Conservation (phyloP, 2,797 vertebrate species). For the Nyctalus aviator region DNA sequence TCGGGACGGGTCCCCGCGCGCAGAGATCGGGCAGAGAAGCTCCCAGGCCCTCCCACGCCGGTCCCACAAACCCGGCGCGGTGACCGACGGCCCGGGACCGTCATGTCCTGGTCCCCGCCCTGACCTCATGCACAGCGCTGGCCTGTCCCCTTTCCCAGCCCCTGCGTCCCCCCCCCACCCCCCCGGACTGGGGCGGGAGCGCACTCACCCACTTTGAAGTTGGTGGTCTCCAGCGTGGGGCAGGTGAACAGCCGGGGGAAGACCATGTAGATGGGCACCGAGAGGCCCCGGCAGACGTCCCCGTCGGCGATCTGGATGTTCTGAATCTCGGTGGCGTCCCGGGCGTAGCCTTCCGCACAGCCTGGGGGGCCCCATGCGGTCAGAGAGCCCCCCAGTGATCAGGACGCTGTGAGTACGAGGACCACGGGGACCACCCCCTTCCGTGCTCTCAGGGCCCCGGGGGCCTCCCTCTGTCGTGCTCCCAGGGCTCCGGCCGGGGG, state of each 20-base stretch:
- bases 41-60: background rate
- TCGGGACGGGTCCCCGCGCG: background rate
- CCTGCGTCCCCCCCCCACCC: too few species aligned
- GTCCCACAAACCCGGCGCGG: background rate
- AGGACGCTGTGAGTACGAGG: fast-evolving
- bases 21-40: background rate
- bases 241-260: conserved; percentile 98
- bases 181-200: fast-evolving
- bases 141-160: background rate
- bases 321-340: conserved; percentile 98
- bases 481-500: background rate
- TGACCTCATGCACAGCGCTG: fast-evolving
- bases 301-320: conserved; percentile 99
- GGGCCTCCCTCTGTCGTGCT: too few species aligned
- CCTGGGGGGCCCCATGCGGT: conserved; percentile 84
- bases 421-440: fast-evolving
- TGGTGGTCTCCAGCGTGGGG: conserved; percentile 97
- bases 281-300: conserved; percentile 93
- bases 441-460: background rate
- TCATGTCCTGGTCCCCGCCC: background rate
- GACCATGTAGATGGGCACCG: conserved; percentile 97
- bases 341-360: conserved; percentile 97
- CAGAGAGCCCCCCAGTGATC: background rate
- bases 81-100: fast-evolving
- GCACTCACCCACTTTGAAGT: conserved; percentile 98